Conservation (phyloP, 2,888 invertebrate species). For the Chrysopilus asiliformis region DNA sequence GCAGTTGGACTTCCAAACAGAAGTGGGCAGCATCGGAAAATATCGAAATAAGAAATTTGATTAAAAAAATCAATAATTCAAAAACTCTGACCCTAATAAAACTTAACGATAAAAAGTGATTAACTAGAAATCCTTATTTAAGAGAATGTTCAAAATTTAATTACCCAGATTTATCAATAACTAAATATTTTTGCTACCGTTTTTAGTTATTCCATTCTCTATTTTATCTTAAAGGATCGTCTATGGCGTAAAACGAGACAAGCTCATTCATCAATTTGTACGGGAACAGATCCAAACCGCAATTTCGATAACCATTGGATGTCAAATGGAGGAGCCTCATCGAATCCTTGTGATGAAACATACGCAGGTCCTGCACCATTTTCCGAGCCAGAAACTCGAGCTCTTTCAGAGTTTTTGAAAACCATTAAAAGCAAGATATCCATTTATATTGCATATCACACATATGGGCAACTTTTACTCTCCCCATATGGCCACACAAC, state of each 20-base stretch:
- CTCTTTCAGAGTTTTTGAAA: constrained; percentile 36
- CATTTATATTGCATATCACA: constrained; percentile 47
- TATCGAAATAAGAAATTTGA: too few relatives aligned
- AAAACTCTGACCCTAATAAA: too few relatives aligned
- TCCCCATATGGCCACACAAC: constrained; percentile 44
- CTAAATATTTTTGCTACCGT: not conserved
- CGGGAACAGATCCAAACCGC: constrained; percentile 31
- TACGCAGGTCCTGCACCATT: constrained; percentile 42
- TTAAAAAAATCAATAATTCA: too few relatives aligned
- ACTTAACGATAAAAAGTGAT: too few relatives aligned
- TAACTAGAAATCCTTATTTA: too few relatives aligned
- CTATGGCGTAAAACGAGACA: constrained; percentile 54
- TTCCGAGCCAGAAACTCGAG: constrained; percentile 43
- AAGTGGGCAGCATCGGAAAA: too few relatives aligned
- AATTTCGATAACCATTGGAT: constrained; percentile 32
- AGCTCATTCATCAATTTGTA: constrained; percentile 28
- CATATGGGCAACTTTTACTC: constrained; percentile 48
- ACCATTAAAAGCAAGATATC: constrained; percentile 34
- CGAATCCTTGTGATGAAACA: constrained; percentile 32
- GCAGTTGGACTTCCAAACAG: too few relatives aligned
- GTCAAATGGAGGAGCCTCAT: constrained; percentile 37
- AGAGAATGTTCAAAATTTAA: too few relatives aligned
- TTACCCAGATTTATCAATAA: too few relatives aligned
- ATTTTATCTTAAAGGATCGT: constrained; percentile 36
- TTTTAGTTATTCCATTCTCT: not conserved